Evolutionary conservation across 92 coral and sea anemone genomes (phyloP), one percentile per base, ranked within the genome.

Genomic region (Ricordea florida): DNA sequence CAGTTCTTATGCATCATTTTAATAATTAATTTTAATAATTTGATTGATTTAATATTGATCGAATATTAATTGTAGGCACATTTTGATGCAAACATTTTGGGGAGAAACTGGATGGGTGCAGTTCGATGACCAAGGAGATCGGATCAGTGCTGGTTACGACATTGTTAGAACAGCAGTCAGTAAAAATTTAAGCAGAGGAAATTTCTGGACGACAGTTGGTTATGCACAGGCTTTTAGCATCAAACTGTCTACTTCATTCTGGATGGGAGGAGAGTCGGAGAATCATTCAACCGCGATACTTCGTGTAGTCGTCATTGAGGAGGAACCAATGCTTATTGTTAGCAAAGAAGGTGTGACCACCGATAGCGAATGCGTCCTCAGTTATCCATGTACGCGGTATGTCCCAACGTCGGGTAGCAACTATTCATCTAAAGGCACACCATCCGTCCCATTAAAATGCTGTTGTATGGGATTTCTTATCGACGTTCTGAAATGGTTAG

Each of bases 401-500:
- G 37, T 74, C n/a, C n/a, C n/a, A n/a, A n/a, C n/a, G n/a, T n/a
- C n/a, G n/a, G 66, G 31, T 3, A n/a, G 24, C 18, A 30, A 34
- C 27, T 65, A 64, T 18, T 59, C 47, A 2, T 50, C 83, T 17
- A 40, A 55, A 10, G 27, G 61, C 2, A 50, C 52, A 22, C 74
- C 35, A 17, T 11, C 57, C 11, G 57, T n/a, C 4, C 42, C 63
- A 0, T 23, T 78, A 20, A 70, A 87, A 10, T 85, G 57, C 59
- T 93, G 98, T 63, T 93, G 98, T 36, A 65, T 74, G 5, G 98
- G 98, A 0, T 93, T 66, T 51, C 89, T 85, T 2, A 80, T 93
- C 15, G 94, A 93, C 62, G 68, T 93, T 18, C 66, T 93, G 13
- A 48, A 52, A 2, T 71, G 79, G 33, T 78, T 92, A 4, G 69